These are phyloP conservation scores for Acanthurus leucopareius DNA, from an alignment of 2,797 vertebrate species.

Conservation along the genomic window DNA sequence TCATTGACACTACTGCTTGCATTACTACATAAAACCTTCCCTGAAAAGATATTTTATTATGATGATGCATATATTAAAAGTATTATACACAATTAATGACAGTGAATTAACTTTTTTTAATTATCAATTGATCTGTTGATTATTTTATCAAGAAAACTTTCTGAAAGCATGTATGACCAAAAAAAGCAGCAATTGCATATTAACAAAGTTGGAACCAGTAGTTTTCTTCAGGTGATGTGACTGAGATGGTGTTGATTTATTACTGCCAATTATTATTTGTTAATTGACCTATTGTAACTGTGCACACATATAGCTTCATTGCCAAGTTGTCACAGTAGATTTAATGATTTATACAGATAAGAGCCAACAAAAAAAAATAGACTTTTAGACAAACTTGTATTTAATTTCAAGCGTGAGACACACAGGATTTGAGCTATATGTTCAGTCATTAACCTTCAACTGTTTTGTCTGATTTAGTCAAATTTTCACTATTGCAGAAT, in stretches of 20 bases:
- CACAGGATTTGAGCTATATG: neutral
- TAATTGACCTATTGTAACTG: neutral
- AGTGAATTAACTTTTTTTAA: no score
- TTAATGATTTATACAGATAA: neutral
- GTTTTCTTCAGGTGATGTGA: neutral
- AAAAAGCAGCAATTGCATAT: neutral
- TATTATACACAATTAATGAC: no score
- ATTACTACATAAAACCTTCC: neutral
- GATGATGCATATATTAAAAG: no score
- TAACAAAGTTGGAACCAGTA: neutral
- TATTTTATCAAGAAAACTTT: no score
- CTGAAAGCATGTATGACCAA: neutral
- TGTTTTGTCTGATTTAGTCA: conserved; percentile 21
- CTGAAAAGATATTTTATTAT: no score
- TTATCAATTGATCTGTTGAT: no score
- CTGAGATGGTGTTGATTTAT: neutral
- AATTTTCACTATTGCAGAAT: conserved; percentile 12
- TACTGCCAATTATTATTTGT: neutral
- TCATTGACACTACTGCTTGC: neutral
- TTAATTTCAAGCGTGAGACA: conserved; percentile 23
- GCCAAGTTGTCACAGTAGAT: neutral
- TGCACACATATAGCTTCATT: neutral
- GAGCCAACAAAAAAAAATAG: neutral
- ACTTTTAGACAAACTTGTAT: neutral
- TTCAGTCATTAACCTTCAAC: conserved; percentile 6